These are phyloP conservation scores for Mycalesis mineus DNA, from an alignment of 2,888 invertebrate genomes.

Conservation along the genomic window DNA sequence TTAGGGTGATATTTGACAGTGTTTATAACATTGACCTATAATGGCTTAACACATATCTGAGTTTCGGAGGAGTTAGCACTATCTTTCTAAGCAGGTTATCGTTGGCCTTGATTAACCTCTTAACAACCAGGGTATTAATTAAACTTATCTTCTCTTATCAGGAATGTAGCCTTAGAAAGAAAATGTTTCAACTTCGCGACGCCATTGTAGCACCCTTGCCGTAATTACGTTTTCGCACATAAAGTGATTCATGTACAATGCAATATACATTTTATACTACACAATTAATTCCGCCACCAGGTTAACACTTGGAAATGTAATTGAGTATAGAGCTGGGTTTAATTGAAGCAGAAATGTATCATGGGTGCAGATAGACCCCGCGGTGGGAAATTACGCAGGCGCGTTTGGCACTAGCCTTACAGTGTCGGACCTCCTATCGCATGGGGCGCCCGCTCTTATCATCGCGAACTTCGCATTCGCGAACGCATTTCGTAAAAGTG, in stretches of 20 bases:
- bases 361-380: conserved; percentile 55
- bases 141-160: too few relatives aligned
- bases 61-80: too few relatives aligned
- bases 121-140: too few relatives aligned
- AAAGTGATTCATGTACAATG: neutral
- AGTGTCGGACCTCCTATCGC: conserved; percentile 59
- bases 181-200: neutral
- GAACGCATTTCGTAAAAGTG: conserved; percentile 28
- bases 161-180: too few relatives aligned
- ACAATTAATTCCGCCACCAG: conserved; percentile 20
- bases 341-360: conserved; percentile 76
- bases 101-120: too few relatives aligned
- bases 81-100: too few relatives aligned
- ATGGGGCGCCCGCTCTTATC: conserved; percentile 49
- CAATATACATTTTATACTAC: conserved; percentile 1
- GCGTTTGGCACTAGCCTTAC: conserved; percentile 57
- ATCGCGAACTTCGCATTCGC: conserved; percentile 33
- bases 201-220: neutral
- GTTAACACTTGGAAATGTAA: conserved; percentile 48
- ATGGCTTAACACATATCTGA: too few relatives aligned
- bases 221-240: conserved; percentile 2
- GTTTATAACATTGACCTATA: too few relatives aligned
- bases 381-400: conserved; percentile 71
- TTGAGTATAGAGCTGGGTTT: conserved; percentile 68
- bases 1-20: too few relatives aligned